Conservation (phyloP, 2,113 vertebrate genomes). For the Cyrtonyx montezumae region DNA sequence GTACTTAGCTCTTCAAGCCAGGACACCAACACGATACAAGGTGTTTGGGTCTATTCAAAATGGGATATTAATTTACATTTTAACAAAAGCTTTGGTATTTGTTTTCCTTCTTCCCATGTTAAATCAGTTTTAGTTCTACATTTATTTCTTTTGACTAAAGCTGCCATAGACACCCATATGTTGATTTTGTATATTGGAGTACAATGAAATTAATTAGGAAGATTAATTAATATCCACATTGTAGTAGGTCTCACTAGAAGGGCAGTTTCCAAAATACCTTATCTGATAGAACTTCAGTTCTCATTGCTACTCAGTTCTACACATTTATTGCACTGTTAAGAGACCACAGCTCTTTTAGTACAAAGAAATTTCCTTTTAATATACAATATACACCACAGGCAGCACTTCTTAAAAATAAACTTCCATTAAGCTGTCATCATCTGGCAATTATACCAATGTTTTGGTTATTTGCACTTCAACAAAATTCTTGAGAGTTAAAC, state of each 20-base stretch:
- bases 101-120: background rate
- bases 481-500: accelerated
- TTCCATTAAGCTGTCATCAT: background rate
- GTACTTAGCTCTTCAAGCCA: background rate
- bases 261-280: background rate
- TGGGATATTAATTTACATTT: background rate
- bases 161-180: background rate
- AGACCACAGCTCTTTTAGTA: background rate
- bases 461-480: background rate
- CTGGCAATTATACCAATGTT: background rate
- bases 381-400: background rate
- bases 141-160: background rate
- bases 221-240: background rate
- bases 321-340: background rate
- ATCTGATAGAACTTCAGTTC: background rate
- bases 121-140: background rate
- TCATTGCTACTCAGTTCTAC: background rate
- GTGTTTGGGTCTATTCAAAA: background rate
- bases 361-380: background rate
- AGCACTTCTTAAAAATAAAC: background rate
- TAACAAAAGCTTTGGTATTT: background rate
- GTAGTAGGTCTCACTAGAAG: background rate
- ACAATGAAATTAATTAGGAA: background rate
- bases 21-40: background rate
- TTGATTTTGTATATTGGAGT: background rate